Evolutionary conservation across 2,797 vertebrate genomes (phyloP).

Genomic region (Craterocephalus amniculus): DNA sequence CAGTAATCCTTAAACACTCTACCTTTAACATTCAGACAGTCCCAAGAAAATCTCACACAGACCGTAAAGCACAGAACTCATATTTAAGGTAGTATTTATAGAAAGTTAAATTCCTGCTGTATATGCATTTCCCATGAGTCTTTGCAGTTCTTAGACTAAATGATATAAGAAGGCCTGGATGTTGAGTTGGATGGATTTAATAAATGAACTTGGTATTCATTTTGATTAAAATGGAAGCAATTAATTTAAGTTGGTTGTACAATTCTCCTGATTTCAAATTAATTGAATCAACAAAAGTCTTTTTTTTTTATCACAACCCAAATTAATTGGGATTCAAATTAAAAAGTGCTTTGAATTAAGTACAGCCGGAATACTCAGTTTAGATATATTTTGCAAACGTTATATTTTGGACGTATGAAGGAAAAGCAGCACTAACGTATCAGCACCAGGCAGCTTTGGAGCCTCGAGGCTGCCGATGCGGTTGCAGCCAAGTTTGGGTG

Average conservation of each 20-base stretch:
- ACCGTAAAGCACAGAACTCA: no score
- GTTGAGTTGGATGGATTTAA: background rate
- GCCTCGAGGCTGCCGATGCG: slow-evolving; percentile 42
- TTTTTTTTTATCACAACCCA: background rate
- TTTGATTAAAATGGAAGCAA: background rate
- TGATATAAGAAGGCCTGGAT: no score
- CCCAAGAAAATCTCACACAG: no score
- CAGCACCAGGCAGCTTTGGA: slow-evolving; percentile 63
- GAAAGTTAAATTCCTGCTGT: no score
- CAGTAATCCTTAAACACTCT: no score
- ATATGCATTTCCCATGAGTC: no score
- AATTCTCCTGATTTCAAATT: background rate
- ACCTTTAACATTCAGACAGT: no score
- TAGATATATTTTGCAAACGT: slow-evolving; percentile 40
- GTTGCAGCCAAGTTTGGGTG: slow-evolving; percentile 37
- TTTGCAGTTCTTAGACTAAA: no score
- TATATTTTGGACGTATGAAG: slow-evolving; percentile 47
- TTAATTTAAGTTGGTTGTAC: background rate
- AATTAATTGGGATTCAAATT: background rate
- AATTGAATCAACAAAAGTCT: background rate
- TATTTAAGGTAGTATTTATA: no score
- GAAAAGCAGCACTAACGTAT: slow-evolving; percentile 62
- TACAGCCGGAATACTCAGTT: background rate
- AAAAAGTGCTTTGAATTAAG: background rate
- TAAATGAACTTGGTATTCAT: no score